Percentiles rank a stretch among this genome's conserved stretches.
phyloP scores from a whole-genome alignment of 2,888 invertebrate genomes.

The Aspidiotus destructor region DNA sequence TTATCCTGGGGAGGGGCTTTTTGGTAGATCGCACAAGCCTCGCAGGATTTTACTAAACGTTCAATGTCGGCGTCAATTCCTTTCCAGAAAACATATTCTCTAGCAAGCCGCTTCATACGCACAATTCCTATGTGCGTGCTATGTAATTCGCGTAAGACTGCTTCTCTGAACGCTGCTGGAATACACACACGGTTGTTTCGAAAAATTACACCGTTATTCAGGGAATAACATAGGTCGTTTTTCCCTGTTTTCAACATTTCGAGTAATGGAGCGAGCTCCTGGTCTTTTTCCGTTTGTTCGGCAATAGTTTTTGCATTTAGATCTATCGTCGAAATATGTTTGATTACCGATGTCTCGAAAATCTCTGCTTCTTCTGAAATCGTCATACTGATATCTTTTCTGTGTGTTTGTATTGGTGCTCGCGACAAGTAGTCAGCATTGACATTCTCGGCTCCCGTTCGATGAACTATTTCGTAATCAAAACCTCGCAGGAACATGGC shows the following conservation, averaged over 20 bases:
- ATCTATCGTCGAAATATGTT: not conserved
- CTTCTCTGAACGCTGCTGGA: not conserved
- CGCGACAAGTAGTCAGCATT: constrained; percentile 9
- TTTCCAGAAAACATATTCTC: constrained; percentile 38
- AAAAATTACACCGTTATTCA: constrained; percentile 1
- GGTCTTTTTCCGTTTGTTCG: not conserved
- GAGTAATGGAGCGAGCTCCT: not conserved
- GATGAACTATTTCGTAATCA: not conserved
- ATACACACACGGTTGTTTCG: not conserved
- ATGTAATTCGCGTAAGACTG: constrained; percentile 38
- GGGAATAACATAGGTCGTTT: not conserved
- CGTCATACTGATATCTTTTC: too few relatives aligned
- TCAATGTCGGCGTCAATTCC: constrained; percentile 38
- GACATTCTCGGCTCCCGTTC: not conserved
- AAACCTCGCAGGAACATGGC: not conserved
- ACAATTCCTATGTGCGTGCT: constrained; percentile 37
- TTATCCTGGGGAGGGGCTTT: not conserved
- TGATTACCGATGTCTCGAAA: too few relatives aligned
- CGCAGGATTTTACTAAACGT: constrained; percentile 36
- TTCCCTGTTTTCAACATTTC: not conserved
- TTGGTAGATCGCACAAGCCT: constrained; percentile 33
- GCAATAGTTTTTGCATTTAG: not conserved
- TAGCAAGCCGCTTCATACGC: constrained; percentile 38
- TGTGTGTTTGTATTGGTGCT: constrained; percentile 10
- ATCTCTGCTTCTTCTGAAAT: too few relatives aligned